phyloP scores from a whole-genome alignment of 2,797 vertebrate genomes.

The Odontamblyopus rebecca region DNA sequence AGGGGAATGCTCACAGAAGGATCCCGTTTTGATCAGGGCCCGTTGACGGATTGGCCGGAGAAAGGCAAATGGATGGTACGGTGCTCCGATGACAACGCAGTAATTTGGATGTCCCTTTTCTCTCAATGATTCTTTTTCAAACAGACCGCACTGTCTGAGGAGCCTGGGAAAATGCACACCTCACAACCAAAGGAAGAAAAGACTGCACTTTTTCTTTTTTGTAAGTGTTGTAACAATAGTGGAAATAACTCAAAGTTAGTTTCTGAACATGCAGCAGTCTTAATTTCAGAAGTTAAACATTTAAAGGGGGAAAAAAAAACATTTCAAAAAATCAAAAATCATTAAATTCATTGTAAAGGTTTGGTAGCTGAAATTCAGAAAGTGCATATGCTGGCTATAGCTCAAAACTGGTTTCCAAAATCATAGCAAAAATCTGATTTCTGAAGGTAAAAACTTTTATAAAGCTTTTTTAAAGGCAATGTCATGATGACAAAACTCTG shows the following conservation, averaged over 20 bases:
- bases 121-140: conserved; percentile 77
- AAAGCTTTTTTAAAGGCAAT: too few species aligned
- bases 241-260: not conserved
- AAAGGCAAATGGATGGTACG: conserved; percentile 82
- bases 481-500: too few species aligned
- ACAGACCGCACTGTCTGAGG: conserved; percentile 60
- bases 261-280: not conserved
- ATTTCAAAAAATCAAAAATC: too few species aligned
- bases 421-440: not conserved
- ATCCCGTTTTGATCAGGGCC: conserved; percentile 81
- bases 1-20: conserved; percentile 71
- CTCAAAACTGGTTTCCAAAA: not conserved
- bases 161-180: conserved; percentile 76
- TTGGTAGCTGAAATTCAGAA: too few species aligned
- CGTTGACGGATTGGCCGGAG: conserved; percentile 78
- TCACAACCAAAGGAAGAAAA: conserved; percentile 47
- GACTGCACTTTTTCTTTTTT: conserved; percentile 23
- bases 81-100: conserved; percentile 76
- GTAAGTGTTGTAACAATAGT: not conserved
- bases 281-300: too few species aligned
- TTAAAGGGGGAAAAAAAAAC: too few species aligned
- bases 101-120: conserved; percentile 81
- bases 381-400: not conserved
- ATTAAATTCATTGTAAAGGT: too few species aligned
- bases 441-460: not conserved